Base-by-base conservation (phyloP, 92 coral and sea anemone species). In the Palythoa grandiflora region DNA sequence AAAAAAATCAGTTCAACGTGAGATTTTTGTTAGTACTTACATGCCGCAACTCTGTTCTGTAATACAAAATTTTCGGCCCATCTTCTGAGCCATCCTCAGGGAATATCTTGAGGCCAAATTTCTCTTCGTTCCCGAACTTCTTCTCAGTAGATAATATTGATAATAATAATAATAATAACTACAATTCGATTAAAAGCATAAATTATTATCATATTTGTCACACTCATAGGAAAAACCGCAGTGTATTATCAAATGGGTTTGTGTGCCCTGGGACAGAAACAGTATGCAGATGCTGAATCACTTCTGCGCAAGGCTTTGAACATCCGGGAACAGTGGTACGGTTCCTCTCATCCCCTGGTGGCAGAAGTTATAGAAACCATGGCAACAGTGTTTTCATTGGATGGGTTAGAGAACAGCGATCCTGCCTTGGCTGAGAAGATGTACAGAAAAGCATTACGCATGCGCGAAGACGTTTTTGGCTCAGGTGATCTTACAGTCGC, bases 391-490 rank as follows among this genome's bases (percentile, higher is more conserved):
- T 74, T 86, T 63, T 90, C 92, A 77, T 87, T 87, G 60, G 94
- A 94, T 80, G 91, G 83, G 15, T 54, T 75, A 2, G 94, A 91
- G 77, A 91, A 87, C 36, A 90, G 84, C 66, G 95, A 97, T 88
- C 54, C 93, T 50, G 68, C 84, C 9, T 78, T 68, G 63, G 91
- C 92, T 36, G 99, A 97, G 88, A 91, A 90, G 72, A 71, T 95
- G 85, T 95, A 91, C 88, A 94, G 99, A 16, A 91, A 88, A 40
- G 98, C 96, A 13, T 83, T 97, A 80, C 88, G 87, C 77, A 95
- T 97, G 94, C 97, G 97, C 13, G 99, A 95, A 85, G 91, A 84
- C 35, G 83, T 93, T n/a, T 88, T 97, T 39, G 99, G 99, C 0
- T 60, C 79, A 8, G 89, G 95, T 9, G 97, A 97, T 88, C 90